Evolutionary conservation across 2,888 invertebrate species (phyloP).

Genomic region (Mamestra brassicae): DNA sequence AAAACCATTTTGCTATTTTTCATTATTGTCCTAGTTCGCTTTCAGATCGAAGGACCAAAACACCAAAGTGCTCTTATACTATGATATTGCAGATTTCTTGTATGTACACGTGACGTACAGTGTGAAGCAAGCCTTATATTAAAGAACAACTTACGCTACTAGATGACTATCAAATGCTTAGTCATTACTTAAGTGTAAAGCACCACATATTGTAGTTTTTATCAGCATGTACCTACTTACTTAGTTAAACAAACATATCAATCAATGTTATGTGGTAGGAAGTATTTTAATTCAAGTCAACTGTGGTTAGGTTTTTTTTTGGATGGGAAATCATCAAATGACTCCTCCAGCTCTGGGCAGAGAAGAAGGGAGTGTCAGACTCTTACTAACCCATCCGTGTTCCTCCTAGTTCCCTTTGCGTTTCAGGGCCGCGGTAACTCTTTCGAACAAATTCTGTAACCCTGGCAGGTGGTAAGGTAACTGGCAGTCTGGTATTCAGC

Average conservation of each 20-base stretch:
- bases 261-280: conserved; percentile 18
- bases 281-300: not conserved
- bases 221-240: conserved; percentile 23
- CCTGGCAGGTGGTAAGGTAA: too few relatives aligned
- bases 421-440: too few relatives aligned
- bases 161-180: conserved; percentile 46
- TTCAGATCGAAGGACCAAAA: not conserved
- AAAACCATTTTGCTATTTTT: not conserved
- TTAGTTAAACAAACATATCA: conserved; percentile 57
- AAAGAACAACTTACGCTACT: conserved; percentile 22
- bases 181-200: conserved; percentile 37
- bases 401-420: too few relatives aligned
- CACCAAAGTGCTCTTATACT: not conserved
- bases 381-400: too few relatives aligned
- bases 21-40: too few relatives aligned
- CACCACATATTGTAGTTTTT: conserved; percentile 32
- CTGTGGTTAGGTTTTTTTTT: not conserved
- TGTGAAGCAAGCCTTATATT: conserved; percentile 21
- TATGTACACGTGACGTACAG: not conserved
- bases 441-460: too few relatives aligned
- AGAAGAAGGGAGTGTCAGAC: too few relatives aligned
- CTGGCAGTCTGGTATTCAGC: not conserved
- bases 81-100: too few relatives aligned
- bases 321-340: too few relatives aligned
- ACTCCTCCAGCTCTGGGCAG: too few relatives aligned